Evolutionary conservation across 2,797 vertebrate species (phyloP), one percentile per base, ranked within the genome.

Genomic region (Crocidura indochinensis): DNA sequence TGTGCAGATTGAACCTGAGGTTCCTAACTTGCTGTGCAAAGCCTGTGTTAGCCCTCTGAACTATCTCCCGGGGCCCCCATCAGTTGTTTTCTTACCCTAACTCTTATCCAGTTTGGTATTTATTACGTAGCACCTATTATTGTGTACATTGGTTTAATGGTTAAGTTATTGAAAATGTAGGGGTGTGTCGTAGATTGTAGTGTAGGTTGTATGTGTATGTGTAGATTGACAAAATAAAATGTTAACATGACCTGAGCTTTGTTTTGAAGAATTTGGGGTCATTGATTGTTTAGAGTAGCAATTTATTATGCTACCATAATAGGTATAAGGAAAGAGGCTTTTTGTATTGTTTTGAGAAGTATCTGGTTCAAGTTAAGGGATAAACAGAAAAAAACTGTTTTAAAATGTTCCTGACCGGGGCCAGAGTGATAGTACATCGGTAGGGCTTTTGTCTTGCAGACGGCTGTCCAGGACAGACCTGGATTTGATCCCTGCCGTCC

Each of bases 171-270:
- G 68, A 51, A 47, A 51, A 77, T 68, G 1, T 46, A 67, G 62
- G 6, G 6, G n/a, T n/a, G n/a, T n/a, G n/a, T n/a, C n/a, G n/a
- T n/a, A n/a, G n/a, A n/a, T n/a, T n/a, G n/a, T n/a, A n/a, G n/a
- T n/a, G n/a, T n/a, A n/a, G 24, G n/a, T 65, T 22, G 65, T 2
- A 6, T 81, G 0, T 79, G 6, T 73, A 11, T 68, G 14, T 84
- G 10, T 27, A 73, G 69, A 15, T 80, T 93, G 84, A 75, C n/a
- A 90, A 72, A 90, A 84, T 85, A n/a, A 88, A 84, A 4, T 84
- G 29, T 17, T 84, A 29, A 76, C 27, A 22, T 78, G 17, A 85
- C 8, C 51, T 85, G 1, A 84, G 31, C 38, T 80, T 91, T 83
- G 71, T 80, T 89, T 93, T 77, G 27, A n/a, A 77, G 80, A 89